These are phyloP conservation scores for Sphinx pinastri DNA, from an alignment of 2,888 invertebrate genomes.

Conservation along the genomic window DNA sequence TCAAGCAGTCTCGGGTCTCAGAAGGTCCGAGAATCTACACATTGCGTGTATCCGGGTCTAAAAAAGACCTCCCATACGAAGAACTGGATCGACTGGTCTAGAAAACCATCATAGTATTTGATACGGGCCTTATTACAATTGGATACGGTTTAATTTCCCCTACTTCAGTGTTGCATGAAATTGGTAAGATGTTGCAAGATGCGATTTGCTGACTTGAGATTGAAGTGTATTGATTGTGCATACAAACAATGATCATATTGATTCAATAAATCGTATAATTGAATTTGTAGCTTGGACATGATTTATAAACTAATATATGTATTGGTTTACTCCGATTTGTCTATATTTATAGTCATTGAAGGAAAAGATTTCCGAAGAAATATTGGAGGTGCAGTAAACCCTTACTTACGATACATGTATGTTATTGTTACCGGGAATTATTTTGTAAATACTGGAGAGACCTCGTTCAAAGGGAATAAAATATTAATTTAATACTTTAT, in stretches of 20 bases:
- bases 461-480: too few relatives aligned
- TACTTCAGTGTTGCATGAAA: not conserved
- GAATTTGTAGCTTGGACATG: too few relatives aligned
- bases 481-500: too few relatives aligned
- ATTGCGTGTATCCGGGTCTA: constrained; percentile 2
- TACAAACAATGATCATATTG: constrained; percentile 5
- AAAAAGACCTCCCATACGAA: constrained; percentile 6
- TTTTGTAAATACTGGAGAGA: too few relatives aligned
- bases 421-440: too few relatives aligned
- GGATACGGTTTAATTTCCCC: not conserved
- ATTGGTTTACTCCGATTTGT: too few relatives aligned
- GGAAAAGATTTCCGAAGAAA: too few relatives aligned
- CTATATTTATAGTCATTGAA: too few relatives aligned
- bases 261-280: not conserved
- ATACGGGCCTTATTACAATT: not conserved
- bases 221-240: constrained; percentile 14
- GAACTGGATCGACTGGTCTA: constrained; percentile 3
- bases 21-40: constrained; percentile 4
- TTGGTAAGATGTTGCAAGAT: not conserved
- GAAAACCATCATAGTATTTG: not conserved
- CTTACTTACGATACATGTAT: too few relatives aligned
- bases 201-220: not conserved
- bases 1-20: not conserved
- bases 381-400: too few relatives aligned
- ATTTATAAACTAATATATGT: too few relatives aligned